phyloP scores from a whole-genome alignment of 2,797 vertebrate genomes.

The Acrossocheilus wenchowensis region DNA sequence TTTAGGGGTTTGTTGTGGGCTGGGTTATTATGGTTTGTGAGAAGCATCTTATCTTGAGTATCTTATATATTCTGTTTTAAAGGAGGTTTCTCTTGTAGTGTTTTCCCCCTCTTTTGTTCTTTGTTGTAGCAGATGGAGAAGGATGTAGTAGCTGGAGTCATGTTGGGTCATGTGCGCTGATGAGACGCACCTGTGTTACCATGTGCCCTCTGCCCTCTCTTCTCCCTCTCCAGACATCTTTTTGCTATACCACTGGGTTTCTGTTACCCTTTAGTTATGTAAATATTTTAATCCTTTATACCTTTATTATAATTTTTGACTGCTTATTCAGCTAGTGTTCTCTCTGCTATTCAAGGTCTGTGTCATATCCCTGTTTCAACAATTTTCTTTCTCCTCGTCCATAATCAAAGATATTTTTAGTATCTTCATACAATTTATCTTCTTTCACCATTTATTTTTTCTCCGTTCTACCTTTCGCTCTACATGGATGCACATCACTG shows the following conservation, averaged over 20 bases:
- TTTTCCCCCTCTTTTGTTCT: neutral
- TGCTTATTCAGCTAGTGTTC: neutral
- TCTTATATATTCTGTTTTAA: neutral
- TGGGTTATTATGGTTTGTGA: neutral
- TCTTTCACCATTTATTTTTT: neutral
- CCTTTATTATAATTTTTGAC: neutral
- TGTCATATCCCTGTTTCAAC: neutral
- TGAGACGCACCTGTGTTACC: constrained; percentile 20
- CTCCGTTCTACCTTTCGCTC: constrained; percentile 21
- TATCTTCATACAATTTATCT: constrained; percentile 15
- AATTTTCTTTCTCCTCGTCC: neutral
- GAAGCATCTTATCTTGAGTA: neutral
- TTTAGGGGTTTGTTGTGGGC: neutral
- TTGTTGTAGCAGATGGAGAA: constrained; percentile 32
- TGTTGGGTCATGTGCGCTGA: neutral
- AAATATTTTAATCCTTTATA: constrained; percentile 9
- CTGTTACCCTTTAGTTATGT: neutral
- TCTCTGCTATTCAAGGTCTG: neutral
- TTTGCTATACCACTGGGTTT: neutral
- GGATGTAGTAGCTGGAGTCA: constrained; percentile 5
- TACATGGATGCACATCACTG: constrained; percentile 49
- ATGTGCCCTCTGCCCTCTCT: neutral
- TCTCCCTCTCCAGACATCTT: neutral
- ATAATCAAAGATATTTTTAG: neutral
- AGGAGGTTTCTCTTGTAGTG: neutral